Evolutionary conservation across 2,797 vertebrate genomes (phyloP).

Genomic region (Scarus forsteni): DNA sequence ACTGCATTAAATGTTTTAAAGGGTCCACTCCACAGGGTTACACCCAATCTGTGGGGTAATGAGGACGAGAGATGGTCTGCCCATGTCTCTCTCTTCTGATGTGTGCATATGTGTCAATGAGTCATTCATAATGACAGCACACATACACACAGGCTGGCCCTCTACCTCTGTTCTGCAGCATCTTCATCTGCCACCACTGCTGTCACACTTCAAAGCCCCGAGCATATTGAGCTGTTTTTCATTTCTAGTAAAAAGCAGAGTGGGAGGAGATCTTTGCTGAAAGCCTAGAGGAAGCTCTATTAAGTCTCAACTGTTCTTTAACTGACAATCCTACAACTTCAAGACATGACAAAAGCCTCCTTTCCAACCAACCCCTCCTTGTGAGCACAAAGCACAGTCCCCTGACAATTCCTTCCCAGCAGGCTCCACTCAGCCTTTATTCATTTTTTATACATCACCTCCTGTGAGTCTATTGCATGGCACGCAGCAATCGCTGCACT

Average conservation of each 20-base stretch:
- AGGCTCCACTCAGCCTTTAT: conserved; percentile 91
- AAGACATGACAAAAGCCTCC: conserved; percentile 64
- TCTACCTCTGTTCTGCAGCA: conserved; percentile 49
- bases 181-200: conserved; percentile 61
- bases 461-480: conserved; percentile 73
- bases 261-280: conserved; percentile 65
- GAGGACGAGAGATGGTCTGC: conserved; percentile 15
- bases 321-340: conserved; percentile 64
- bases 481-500: conserved; percentile 87
- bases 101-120: conserved; percentile 51
- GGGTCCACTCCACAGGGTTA: conserved; percentile 17
- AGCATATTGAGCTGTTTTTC: conserved; percentile 67
- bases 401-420: conserved; percentile 86
- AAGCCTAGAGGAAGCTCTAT: conserved; percentile 65
- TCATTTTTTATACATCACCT: conserved; percentile 86
- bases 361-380: conserved; percentile 30
- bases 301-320: conserved; percentile 67
- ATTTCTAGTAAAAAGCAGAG: conserved; percentile 59
- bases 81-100: conserved; percentile 14
- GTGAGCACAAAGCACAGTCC: conserved; percentile 38
- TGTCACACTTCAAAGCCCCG: conserved; percentile 71
- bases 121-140: conserved; percentile 58
- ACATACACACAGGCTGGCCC: conserved; percentile 45
- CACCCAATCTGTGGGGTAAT: conserved; percentile 21
- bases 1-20: neutral